A percentile compares a stretch with the other conserved stretches of the same genome.
Evolutionary conservation across 1,140 invertebrate genomes (phyloP).

Genomic region (Drosophila sp.): DNA sequence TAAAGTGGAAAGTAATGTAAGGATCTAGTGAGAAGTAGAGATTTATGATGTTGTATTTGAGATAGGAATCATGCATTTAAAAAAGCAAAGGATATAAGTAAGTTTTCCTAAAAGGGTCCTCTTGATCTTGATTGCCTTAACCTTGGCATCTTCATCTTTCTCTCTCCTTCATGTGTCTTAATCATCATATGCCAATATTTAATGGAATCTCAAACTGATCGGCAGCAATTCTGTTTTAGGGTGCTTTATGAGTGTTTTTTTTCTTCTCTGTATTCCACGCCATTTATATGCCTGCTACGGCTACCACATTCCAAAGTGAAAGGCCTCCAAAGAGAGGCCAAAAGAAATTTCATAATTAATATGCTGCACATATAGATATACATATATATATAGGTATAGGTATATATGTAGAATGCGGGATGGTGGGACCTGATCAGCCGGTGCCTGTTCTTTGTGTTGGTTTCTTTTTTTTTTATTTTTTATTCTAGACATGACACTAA

Average conservation of each 20-base stretch:
- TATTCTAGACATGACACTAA: slow-evolving; percentile 60
- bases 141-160: background rate
- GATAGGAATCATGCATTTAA: too few species aligned
- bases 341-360: slow-evolving; percentile 77
- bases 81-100: too few species aligned
- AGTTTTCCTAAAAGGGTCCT: too few species aligned
- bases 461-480: slow-evolving; percentile 22
- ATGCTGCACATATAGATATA: slow-evolving; percentile 60
- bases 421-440: slow-evolving; percentile 37
- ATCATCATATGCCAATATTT: slow-evolving; percentile 5
- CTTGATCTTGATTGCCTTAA: too few species aligned
- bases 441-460: background rate
- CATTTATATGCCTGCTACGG: slow-evolving; percentile 25
- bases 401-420: background rate
- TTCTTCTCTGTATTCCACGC: slow-evolving; percentile 32
- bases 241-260: slow-evolving; percentile 46
- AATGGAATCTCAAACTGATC: slow-evolving; percentile 5
- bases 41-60: too few species aligned
- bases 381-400: background rate
- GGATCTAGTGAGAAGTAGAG: too few species aligned
- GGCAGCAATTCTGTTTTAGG: slow-evolving; percentile 30
- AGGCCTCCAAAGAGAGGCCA: slow-evolving; percentile 52
- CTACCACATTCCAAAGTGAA: slow-evolving; percentile 78
- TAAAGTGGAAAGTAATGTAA: too few species aligned
- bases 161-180: background rate